Evolutionary conservation across 1,140 invertebrate genomes (phyloP), one percentile per base, ranked within the genome.

Genomic region (Delia radicum): DNA sequence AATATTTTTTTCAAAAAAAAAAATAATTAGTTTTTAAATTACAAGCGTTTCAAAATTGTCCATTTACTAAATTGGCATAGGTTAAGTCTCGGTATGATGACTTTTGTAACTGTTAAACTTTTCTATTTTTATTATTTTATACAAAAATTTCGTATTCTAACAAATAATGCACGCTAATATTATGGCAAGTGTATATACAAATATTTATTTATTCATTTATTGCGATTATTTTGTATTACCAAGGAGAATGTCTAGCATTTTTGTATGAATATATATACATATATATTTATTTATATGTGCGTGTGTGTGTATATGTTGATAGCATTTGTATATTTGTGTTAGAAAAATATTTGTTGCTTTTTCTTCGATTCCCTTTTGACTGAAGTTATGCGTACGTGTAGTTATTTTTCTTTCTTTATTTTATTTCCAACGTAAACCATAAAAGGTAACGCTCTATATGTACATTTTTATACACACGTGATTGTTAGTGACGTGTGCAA

Each of bases 141-240:
- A 55, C n/a, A 55, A 55, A 21, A 55, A 55, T 55, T 55, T 55
- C n/a, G 8, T 21, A 21, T 55, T 21, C 8, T 33, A 8, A 31
- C 65, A 69, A 67, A 69, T 69, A 69, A 69, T 69, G 37, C 29
- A 33, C 65, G 65, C 65, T 69, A 69, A 69, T 69, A 69, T 69
- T 69, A 69, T 69, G n/a, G 29, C 31, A 69, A 69, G n/a, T 37
- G 65, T 37, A 28, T 65, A 27, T 65, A 65, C 62, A 69, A 69
- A 69, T 69, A 69, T 69, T 69, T 69, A 69, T 69, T 69, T 69
- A 69, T 69, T 55, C 21, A 69, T 69, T 33, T 29, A 69, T 69
- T 69, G n/a, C 8, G 8, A 31, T 67, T 67, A n/a, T 62, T 28
- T 28, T 67, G 18, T 69, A 24, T n/a, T n/a, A n/a, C n/a, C n/a